Evolutionary conservation across 2,113 vertebrate genomes (phyloP).

Genomic region (Grantiella picta): DNA sequence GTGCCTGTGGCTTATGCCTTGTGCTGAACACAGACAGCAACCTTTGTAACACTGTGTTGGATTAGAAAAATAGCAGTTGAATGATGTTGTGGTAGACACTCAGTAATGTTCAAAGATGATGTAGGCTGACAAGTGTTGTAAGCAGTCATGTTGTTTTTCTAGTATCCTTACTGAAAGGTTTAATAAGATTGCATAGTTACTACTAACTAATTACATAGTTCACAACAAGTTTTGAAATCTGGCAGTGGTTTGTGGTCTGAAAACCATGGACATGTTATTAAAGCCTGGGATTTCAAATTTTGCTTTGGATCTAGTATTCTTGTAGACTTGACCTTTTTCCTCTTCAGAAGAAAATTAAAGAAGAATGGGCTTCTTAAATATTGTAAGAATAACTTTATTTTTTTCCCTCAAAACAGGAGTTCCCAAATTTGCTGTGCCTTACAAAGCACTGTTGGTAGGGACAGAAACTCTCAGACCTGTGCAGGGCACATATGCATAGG

Average conservation of each 20-base stretch:
- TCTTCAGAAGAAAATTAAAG: neutral
- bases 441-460: neutral
- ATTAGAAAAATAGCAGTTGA: neutral
- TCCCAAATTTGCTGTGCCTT: neutral
- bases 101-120: neutral
- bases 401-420: neutral
- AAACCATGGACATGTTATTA: accelerated
- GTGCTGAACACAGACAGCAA: neutral
- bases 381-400: neutral
- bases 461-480: neutral
- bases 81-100: neutral
- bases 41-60: neutral
- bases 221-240: slow-evolving; percentile 1
- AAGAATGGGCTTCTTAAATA: neutral
- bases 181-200: neutral
- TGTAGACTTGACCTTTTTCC: neutral
- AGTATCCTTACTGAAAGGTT: neutral
- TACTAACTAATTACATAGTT: neutral
- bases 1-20: neutral
- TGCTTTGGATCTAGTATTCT: neutral
- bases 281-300: neutral
- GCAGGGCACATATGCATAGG: neutral
- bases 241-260: neutral
- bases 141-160: neutral
- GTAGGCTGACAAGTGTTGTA: neutral